These are phyloP conservation scores for Elephantulus edwardii DNA, from an alignment of 2,113 vertebrate genomes.

Conservation along the genomic window DNA sequence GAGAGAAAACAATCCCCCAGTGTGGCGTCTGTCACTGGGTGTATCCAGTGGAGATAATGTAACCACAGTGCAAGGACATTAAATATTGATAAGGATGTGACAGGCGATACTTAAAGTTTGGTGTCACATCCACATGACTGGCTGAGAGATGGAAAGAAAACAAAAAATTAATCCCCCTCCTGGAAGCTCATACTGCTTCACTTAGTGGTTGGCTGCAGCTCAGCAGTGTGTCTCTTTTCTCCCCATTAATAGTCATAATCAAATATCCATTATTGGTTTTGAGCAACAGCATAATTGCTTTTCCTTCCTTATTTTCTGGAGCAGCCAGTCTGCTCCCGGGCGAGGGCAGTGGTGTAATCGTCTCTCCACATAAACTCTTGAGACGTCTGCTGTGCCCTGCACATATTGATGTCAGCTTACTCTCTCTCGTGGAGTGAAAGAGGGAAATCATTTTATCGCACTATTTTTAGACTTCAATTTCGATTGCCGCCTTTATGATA, in stretches of 20 bases:
- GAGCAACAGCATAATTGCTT: slow-evolving; percentile 68
- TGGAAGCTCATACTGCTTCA: slow-evolving; percentile 54
- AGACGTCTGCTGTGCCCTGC: slow-evolving; percentile 58
- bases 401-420: background rate
- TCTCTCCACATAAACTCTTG: slow-evolving; percentile 48
- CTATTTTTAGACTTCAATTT: slow-evolving; percentile 78
- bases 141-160: slow-evolving; percentile 78
- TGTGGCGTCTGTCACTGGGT: slow-evolving; percentile 75
- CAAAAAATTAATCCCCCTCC: slow-evolving; percentile 57
- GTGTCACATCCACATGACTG: slow-evolving; percentile 74
- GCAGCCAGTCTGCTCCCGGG: slow-evolving; percentile 13
- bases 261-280: slow-evolving; percentile 77
- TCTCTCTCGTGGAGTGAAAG: slow-evolving; percentile 55
- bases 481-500: slow-evolving; percentile 60
- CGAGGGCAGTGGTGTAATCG: slow-evolving; percentile 57
- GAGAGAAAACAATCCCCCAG: slow-evolving; percentile 71
- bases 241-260: slow-evolving; percentile 82
- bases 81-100: slow-evolving; percentile 84
- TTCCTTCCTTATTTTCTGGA: slow-evolving; percentile 69
- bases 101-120: slow-evolving; percentile 80
- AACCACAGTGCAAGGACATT: slow-evolving; percentile 65
- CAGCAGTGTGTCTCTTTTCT: slow-evolving; percentile 54
- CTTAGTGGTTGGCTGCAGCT: slow-evolving; percentile 55
- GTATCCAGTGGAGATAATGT: slow-evolving; percentile 83
- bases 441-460: slow-evolving; percentile 62